Percentiles rank a stretch among this genome's conserved stretches.
These are phyloP conservation scores for Leistus spinibarbis DNA, from an alignment of 2,888 invertebrate species.

Conservation along the genomic window DNA sequence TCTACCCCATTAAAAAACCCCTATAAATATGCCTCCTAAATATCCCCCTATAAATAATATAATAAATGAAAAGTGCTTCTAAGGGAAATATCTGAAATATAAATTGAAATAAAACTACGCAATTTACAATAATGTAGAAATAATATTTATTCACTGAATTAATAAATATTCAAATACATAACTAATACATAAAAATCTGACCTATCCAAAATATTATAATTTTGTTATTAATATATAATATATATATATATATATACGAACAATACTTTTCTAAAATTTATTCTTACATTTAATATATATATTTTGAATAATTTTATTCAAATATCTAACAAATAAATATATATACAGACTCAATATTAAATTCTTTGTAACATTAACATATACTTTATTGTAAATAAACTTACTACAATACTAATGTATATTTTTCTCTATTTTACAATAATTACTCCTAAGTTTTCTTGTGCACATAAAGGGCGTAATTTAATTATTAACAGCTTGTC, in stretches of 20 bases:
- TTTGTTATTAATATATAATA: no score
- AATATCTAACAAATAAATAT: conserved; percentile 31
- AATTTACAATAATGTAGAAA: conserved; percentile 35
- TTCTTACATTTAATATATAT: conserved; percentile 31
- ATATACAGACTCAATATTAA: conserved; percentile 35
- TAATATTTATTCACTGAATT: conserved; percentile 34
- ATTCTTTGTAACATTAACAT: conserved; percentile 21
- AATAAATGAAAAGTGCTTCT: no score
- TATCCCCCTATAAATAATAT: no score
- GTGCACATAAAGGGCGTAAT: neutral
- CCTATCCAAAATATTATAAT: conserved; percentile 40
- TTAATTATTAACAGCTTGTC: neutral
- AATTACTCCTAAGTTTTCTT: no score
- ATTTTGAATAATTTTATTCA: conserved; percentile 12
- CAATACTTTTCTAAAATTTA: conserved; percentile 23
- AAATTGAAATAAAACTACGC: no score
- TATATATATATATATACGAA: neutral
- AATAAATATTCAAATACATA: conserved; percentile 30
- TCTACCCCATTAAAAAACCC: no score
- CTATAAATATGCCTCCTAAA: no score
- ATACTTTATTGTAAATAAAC: conserved; percentile 28
- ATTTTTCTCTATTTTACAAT: conserved; percentile 22
- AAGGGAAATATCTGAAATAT: no score
- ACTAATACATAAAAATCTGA: conserved; percentile 36
- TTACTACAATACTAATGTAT: neutral